Base-by-base conservation (phyloP, 2,888 invertebrate species). In the Dendrolimus houi region DNA sequence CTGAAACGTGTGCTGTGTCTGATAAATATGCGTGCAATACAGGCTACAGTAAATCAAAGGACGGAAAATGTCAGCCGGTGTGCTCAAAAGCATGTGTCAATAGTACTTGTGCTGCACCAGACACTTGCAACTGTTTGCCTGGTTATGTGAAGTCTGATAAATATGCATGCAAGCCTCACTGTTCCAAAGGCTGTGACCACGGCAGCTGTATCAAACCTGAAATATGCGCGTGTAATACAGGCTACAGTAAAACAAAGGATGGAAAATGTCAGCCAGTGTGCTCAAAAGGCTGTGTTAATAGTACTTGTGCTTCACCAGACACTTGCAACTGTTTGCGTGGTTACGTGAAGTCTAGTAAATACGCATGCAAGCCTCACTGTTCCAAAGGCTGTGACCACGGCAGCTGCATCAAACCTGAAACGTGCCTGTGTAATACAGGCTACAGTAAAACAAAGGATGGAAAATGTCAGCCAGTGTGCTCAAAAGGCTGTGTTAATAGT, bases 251-350 rank as follows among this genome's bases (percentile, higher is more conserved):
- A 13, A 10, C 53, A 40, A 14, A 14, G 14, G 14, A 14, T 1
- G 14, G 14, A 14, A 54, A 54, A 54, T 78, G 78, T 53, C 54
- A 59, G 54, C 70, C 76, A 8, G 58, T 66, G 2, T 92, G 92
- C 62, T 61, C 64, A 0, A 77, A 84, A 17, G 77, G 79, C 14
- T 92, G 92, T 55, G 68, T 75, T 1, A 92, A 92, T 65, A 90
- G 91, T 8, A 65, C 65, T 3, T 92, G 92, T 63, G 71, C 84
- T 0, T 85, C 83, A 0, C 14, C 14, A 1, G 14, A 14, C 1
- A 14, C 14, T 14, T 14, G 14, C 14, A 14, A 14, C 41, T 41
- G 9, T 8, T 40, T 1, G 10, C 1, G 1, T 9, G 42, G 42
- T 1, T 42, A 42, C 10, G 10, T 42, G 10, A 42, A 42, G 10